These are phyloP conservation scores for Carposina sasakii DNA, from an alignment of 1,140 invertebrate genomes.

Conservation along the genomic window DNA sequence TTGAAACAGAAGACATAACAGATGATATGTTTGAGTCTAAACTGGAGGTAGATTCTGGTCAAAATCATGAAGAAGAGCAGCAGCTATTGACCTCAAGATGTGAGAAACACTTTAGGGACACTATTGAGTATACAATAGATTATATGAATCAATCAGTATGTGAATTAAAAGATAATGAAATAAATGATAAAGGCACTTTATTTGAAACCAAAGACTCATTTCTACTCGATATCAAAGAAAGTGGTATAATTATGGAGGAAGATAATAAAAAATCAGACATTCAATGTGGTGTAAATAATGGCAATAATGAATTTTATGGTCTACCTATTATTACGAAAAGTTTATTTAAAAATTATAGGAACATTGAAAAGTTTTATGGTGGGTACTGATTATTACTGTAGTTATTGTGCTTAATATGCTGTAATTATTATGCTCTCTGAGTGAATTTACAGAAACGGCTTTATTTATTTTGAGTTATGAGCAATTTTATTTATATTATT, in stretches of 20 bases:
- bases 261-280: slow-evolving; percentile 22
- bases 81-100: slow-evolving; percentile 20
- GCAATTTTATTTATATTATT: slow-evolving; percentile 4
- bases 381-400: too few species aligned
- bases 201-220: slow-evolving; percentile 59
- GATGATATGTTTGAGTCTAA: slow-evolving; percentile 43
- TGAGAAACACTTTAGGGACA: slow-evolving; percentile 35
- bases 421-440: too few species aligned
- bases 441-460: too few species aligned
- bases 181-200: slow-evolving; percentile 26
- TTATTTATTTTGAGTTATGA: too few species aligned
- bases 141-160: slow-evolving; percentile 46
- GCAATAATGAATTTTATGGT: slow-evolving; percentile 46
- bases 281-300: slow-evolving; percentile 7
- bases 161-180: slow-evolving; percentile 23
- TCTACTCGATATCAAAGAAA: slow-evolving; percentile 48
- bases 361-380: slow-evolving; percentile 67
- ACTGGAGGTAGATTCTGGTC: slow-evolving; percentile 26
- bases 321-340: slow-evolving; percentile 44
- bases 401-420: too few species aligned
- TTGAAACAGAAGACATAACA: slow-evolving; percentile 30
- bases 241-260: slow-evolving; percentile 30
- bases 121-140: slow-evolving; percentile 45
- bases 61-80: slow-evolving; percentile 15
- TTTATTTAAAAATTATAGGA: slow-evolving; percentile 57